These are phyloP conservation scores for Caenorhabditis auriculariae DNA, from an alignment of 2,888 invertebrate genomes.

Conservation along the genomic window DNA sequence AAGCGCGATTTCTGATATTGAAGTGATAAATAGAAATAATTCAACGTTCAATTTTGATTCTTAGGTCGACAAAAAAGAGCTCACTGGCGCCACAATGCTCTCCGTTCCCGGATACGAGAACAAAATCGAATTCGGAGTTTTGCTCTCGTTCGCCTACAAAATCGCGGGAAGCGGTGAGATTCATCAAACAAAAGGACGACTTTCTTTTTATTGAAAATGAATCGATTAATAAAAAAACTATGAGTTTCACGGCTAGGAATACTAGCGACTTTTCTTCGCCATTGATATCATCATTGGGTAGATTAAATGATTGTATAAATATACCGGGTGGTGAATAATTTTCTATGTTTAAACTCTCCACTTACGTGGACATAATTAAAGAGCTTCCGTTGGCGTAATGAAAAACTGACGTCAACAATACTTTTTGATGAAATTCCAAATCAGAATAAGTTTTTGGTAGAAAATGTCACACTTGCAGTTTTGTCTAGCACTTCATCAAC, in stretches of 20 bases:
- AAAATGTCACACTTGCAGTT: not conserved
- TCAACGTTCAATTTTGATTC: slow-evolving; percentile 6
- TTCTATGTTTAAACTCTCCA: too few species aligned
- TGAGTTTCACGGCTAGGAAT: not conserved
- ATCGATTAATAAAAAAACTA: not conserved
- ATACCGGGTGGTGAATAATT: too few species aligned
- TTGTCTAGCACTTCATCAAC: not conserved
- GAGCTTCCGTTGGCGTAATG: too few species aligned
- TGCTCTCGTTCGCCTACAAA: slow-evolving; percentile 88
- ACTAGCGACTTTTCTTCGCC: not conserved
- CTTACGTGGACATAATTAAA: too few species aligned
- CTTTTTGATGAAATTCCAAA: too few species aligned
- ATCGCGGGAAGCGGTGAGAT: slow-evolving; percentile 67
- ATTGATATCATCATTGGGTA: too few species aligned
- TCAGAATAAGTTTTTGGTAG: slow-evolving; percentile 2
- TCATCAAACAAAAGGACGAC: too few species aligned
- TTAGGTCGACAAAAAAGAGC: slow-evolving; percentile 84
- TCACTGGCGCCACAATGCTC: slow-evolving; percentile 81
- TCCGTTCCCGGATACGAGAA: slow-evolving; percentile 87
- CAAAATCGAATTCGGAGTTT: slow-evolving; percentile 88
- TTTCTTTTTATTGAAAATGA: not conserved
- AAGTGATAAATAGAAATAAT: slow-evolving; percentile 70
- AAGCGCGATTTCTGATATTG: slow-evolving; percentile 97
- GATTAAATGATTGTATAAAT: too few species aligned
- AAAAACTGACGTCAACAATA: too few species aligned